Base-by-base conservation (phyloP, 2,888 invertebrate species). In the Agonopterix alstromeriana region DNA sequence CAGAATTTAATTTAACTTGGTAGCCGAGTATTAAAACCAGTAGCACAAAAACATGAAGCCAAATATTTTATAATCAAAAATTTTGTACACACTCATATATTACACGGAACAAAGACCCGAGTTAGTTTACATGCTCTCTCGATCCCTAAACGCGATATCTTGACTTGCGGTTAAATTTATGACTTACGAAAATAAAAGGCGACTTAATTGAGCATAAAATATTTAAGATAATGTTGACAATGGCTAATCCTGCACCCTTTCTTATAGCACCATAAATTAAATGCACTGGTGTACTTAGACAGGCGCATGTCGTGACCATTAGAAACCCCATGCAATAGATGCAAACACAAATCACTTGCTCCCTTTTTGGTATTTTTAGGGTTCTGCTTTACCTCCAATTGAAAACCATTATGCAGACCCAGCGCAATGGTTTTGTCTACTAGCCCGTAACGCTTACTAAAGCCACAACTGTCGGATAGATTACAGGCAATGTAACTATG, bases 191-290 rank as follows among this genome's bases (percentile, higher is more conserved):
- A 72, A 76, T 73, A 73, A 80, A 78, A 74, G 53, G 54, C 48
- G 57, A 62, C 67, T 81, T 77, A 79, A 82, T 80, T 79, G 69
- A 55, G 68, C 74, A 73, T 80, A 78, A 71, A 84, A 82, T 79
- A 77, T 82, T 77, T 73, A 86, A 86, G 80, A 83, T 83, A 77
- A 73, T 74, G 76, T 82, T 79, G 70, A 83, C 85, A 84, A 77
- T 78, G 65, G 76, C 66, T 84, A 76, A 77, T 69, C 70, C 70
- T 57, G 56, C 64, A 82, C 85, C 84, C 82, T 82, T 79, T 81
- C 80, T 80, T 77, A 56, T 55, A 51, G 51, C 48, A 58, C 62
- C 62, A 79, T 87, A 86, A 86, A 85, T 86, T 83, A 82, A 76
- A 70, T 67, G 70, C 69, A 75, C 66, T 71, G 66, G 68, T 73